Conservation (phyloP, 2,888 invertebrate species). For the Epsilonema sp. region DNA sequence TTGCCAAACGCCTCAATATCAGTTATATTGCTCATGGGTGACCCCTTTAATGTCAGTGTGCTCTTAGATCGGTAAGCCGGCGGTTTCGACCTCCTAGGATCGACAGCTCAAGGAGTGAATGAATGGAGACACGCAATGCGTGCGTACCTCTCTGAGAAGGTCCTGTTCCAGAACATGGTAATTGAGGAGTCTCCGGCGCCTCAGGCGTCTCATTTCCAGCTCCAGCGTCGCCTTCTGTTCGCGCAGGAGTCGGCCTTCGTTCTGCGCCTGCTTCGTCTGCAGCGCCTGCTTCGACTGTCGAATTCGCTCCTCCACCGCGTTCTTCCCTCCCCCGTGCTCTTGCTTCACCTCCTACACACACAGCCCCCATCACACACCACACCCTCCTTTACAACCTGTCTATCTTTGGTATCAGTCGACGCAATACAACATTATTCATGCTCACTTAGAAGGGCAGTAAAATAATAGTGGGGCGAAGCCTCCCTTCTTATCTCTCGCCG, state of each 20-base stretch:
- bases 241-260: conserved; percentile 63
- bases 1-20: background rate
- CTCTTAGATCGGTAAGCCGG: too few species aligned
- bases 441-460: too few species aligned
- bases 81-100: too few species aligned
- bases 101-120: too few species aligned
- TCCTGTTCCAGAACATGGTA: conserved; percentile 75
- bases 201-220: conserved; percentile 72
- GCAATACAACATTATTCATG: too few species aligned
- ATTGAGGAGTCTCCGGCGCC: conserved; percentile 64
- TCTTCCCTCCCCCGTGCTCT: conserved; percentile 8
- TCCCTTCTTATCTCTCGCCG: too few species aligned
- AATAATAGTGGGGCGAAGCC: too few species aligned
- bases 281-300: conserved; percentile 31
- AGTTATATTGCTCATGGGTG: too few species aligned
- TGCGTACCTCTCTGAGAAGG: conserved; percentile 56
- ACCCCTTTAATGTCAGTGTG: too few species aligned
- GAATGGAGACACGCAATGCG: background rate
- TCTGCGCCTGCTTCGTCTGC: conserved; percentile 70
- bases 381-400: too few species aligned
- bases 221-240: conserved; percentile 76
- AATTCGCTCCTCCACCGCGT: conserved; percentile 8
- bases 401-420: too few species aligned
- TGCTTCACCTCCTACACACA: conserved; percentile 13
- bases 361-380: too few species aligned